These are phyloP conservation scores for Todiramphus chloris DNA, from an alignment of 2,113 vertebrate genomes.

Conservation along the genomic window DNA sequence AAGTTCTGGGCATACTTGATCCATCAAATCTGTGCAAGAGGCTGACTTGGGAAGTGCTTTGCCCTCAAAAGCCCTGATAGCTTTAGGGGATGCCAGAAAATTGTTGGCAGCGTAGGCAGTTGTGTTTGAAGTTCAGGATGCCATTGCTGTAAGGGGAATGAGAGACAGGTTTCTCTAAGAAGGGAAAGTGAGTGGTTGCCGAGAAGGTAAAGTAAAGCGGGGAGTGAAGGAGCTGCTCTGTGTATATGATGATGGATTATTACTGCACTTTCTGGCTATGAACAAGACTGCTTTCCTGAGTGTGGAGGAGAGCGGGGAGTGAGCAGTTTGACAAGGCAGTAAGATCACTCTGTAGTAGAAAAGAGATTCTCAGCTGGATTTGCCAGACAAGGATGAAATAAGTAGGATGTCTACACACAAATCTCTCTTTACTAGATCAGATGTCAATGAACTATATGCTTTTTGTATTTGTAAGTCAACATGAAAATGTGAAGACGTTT, in stretches of 20 bases:
- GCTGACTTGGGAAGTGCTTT: neutral
- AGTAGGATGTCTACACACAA: neutral
- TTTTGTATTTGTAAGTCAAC: neutral
- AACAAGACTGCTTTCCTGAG: neutral
- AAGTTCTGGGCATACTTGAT: neutral
- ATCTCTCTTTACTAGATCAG: neutral
- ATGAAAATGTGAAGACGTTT: neutral
- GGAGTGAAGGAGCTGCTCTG: neutral
- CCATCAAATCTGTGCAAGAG: neutral
- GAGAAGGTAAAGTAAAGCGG: neutral
- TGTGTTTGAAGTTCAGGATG: neutral
- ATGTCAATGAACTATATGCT: neutral
- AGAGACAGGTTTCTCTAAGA: neutral
- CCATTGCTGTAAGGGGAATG: neutral
- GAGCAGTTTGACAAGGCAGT: constrained; percentile 3
- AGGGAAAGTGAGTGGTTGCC: neutral
- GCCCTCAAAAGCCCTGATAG: neutral
- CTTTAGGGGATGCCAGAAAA: neutral
- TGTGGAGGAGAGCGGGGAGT: neutral
- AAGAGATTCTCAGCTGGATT: neutral
- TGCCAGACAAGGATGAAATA: neutral
- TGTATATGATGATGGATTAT: constrained; percentile 15
- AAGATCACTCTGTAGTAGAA: neutral
- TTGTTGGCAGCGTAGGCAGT: neutral
- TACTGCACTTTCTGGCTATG: constrained; percentile 15